A percentile compares a stretch with the other conserved stretches of the same genome.
These are phyloP conservation scores for Kryphioiulus occultus DNA, from an alignment of 2,888 invertebrate species.

Conservation along the genomic window DNA sequence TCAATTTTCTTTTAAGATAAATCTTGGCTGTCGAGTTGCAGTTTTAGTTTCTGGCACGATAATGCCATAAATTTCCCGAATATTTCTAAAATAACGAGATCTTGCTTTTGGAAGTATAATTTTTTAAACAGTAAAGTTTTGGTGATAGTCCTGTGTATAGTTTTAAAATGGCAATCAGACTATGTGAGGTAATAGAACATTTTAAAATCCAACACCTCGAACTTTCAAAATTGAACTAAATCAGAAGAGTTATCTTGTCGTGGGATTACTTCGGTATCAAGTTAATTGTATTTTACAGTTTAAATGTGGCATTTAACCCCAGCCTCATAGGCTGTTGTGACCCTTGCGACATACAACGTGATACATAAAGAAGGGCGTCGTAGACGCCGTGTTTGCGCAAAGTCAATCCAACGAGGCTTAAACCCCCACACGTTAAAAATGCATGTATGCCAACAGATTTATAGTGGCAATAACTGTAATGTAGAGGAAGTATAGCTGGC, in stretches of 20 bases:
- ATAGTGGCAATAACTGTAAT: constrained; percentile 50
- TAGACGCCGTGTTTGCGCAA: background rate
- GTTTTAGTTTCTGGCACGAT: background rate
- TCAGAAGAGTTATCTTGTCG: too few relatives aligned
- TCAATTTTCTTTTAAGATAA: background rate
- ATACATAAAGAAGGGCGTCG: background rate
- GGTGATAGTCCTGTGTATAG: background rate
- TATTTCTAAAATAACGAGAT: background rate
- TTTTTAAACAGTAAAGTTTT: background rate
- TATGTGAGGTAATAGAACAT: too few relatives aligned
- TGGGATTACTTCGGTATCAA: too few relatives aligned
- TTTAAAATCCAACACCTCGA: too few relatives aligned
- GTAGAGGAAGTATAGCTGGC: constrained; percentile 49
- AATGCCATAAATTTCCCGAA: background rate
- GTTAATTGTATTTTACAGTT: too few relatives aligned
- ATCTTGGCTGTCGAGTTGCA: background rate
- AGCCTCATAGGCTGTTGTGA: background rate
- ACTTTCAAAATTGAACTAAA: too few relatives aligned
- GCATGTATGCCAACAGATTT: constrained; percentile 49
- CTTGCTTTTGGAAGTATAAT: background rate
- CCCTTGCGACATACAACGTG: background rate
- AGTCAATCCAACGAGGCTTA: constrained; percentile 23
- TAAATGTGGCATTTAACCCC: background rate
- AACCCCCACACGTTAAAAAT: constrained; percentile 17
- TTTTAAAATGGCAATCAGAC: background rate